Evolutionary conservation across 1,140 invertebrate species (phyloP).

Genomic region (Helicorthomorpha holstii): DNA sequence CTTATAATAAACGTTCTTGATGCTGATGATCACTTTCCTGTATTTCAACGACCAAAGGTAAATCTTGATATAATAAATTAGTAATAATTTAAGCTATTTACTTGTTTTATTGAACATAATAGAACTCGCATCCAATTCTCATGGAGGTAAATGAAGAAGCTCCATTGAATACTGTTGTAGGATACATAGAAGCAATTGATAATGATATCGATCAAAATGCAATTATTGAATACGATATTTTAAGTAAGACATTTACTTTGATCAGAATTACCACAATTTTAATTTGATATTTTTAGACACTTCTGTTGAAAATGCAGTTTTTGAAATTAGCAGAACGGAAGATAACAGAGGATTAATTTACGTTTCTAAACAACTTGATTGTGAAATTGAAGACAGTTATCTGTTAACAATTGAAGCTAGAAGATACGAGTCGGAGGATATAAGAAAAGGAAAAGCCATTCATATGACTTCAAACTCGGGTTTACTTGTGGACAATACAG

Average conservation of each 20-base stretch:
- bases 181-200: constrained; percentile 46
- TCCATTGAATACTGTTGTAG: constrained; percentile 40
- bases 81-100: not conserved
- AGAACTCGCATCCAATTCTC: constrained; percentile 45
- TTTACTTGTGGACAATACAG: too few species aligned
- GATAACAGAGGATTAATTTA: constrained; percentile 46
- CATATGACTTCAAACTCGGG: too few species aligned
- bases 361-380: constrained; percentile 41
- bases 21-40: constrained; percentile 59
- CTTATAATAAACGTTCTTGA: constrained; percentile 49
- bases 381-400: constrained; percentile 40
- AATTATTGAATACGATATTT: constrained; percentile 49
- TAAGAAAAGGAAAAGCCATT: not conserved
- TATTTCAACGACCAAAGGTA: constrained; percentile 44
- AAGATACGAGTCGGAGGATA: constrained; percentile 29
- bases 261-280: not conserved
- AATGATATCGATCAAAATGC: constrained; percentile 52
- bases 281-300: constrained; percentile 21
- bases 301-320: constrained; percentile 49
- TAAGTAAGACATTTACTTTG: not conserved
- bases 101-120: not conserved
- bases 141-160: constrained; percentile 46
- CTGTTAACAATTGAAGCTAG: constrained; percentile 52
- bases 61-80: not conserved
- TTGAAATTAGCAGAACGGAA: constrained; percentile 39